Conservation (phyloP, 2,113 vertebrate species). For the Anseranas semipalmata region DNA sequence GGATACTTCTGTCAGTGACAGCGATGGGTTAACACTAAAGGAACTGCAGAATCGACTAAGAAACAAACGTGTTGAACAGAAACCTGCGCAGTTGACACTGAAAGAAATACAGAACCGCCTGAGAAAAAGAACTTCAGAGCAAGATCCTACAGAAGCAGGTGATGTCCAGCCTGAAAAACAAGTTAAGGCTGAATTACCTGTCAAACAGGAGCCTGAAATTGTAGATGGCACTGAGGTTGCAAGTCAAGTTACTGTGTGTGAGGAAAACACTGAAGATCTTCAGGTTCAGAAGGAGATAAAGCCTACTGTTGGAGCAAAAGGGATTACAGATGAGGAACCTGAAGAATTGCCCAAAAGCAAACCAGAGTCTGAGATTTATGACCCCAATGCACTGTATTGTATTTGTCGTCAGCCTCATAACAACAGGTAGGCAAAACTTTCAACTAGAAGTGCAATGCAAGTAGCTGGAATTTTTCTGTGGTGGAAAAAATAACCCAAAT, state of each 20-base stretch:
- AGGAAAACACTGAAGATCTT: constrained; percentile 56
- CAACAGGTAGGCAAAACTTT: constrained; percentile 81
- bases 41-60: constrained; percentile 85
- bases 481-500: neutral
- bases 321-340: constrained; percentile 4
- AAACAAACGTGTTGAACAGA: constrained; percentile 65
- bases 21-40: constrained; percentile 87
- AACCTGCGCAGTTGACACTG: constrained; percentile 72
- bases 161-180: neutral
- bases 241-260: constrained; percentile 59
- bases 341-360: constrained; percentile 53
- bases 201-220: constrained; percentile 55
- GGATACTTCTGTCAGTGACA: constrained; percentile 80
- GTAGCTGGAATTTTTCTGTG: neutral
- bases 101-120: constrained; percentile 79
- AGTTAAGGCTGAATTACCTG: neutral
- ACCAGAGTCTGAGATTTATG: constrained; percentile 80
- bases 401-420: constrained; percentile 90
- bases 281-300: constrained; percentile 60
- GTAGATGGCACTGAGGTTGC: constrained; percentile 66
- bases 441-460: neutral
- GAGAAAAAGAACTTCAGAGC: constrained; percentile 55
- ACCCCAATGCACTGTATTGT: constrained; percentile 85
- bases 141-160: neutral
- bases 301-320: constrained; percentile 17